phyloP scores from a whole-genome alignment of 2,888 invertebrate species.

The Phragmatobia fuliginosa region DNA sequence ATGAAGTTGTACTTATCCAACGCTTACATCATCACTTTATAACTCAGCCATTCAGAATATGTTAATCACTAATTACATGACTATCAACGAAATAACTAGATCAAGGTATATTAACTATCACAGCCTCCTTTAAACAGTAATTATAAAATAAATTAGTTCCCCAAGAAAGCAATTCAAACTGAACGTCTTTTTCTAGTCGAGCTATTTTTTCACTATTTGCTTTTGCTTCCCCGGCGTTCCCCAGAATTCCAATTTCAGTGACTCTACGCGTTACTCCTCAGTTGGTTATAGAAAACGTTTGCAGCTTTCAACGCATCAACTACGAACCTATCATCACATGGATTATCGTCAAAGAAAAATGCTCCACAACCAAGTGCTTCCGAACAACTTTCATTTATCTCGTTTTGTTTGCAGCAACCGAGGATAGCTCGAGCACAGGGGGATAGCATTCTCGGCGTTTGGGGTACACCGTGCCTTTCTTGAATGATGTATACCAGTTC shows the following conservation, averaged over 20 bases:
- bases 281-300: conserved; percentile 70
- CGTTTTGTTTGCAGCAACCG: conserved; percentile 88
- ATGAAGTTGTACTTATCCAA: neutral
- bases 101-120: conserved; percentile 25
- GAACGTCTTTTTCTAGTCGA: neutral
- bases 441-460: conserved; percentile 70
- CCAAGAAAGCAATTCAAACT: neutral
- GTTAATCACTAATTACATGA: conserved; percentile 13
- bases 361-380: conserved; percentile 91
- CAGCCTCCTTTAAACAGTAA: conserved; percentile 18
- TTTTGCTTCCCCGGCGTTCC: conserved; percentile 25
- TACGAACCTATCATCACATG: conserved; percentile 89
- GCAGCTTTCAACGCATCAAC: conserved; percentile 86
- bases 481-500: conserved; percentile 71
- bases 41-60: conserved; percentile 5
- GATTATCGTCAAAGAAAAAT: conserved; percentile 91
- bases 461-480: conserved; percentile 56
- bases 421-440: conserved; percentile 92
- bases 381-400: conserved; percentile 88
- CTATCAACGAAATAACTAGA: conserved; percentile 15
- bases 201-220: conserved; percentile 12
- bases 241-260: conserved; percentile 13
- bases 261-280: conserved; percentile 40
- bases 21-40: conserved; percentile 1
- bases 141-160: neutral